Evolutionary conservation across 2,113 vertebrate species (phyloP).

Genomic region (Oreotrochilus melanogaster): DNA sequence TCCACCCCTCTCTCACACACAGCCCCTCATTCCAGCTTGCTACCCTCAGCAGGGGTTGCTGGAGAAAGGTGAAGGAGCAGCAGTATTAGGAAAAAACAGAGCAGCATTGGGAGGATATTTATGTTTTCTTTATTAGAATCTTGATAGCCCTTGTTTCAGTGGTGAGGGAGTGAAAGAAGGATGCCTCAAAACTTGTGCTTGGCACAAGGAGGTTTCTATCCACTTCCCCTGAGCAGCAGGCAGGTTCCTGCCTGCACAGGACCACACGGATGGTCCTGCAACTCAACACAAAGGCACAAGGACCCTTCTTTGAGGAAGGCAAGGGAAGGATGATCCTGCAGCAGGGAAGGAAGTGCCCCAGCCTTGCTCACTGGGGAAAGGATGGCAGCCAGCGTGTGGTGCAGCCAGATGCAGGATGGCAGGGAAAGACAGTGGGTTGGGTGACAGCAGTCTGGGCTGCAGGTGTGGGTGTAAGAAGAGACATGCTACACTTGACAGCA

Average conservation of each 20-base stretch:
- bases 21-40: not conserved
- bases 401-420: not conserved
- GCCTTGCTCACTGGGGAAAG: not conserved
- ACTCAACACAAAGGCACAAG: not conserved
- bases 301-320: not conserved
- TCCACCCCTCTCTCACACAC: not conserved
- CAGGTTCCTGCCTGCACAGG: not conserved
- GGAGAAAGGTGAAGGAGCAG: not conserved
- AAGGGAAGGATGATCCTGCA: fast-evolving
- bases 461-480: conserved; percentile 53
- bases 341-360: not conserved
- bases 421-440: not conserved
- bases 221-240: not conserved
- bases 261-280: fast-evolving
- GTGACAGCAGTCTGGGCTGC: conserved; percentile 48
- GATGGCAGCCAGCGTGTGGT: not conserved
- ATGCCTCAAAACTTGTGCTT: not conserved
- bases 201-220: not conserved
- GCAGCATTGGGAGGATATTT: not conserved
- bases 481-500: conserved; percentile 24
- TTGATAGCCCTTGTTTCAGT: not conserved
- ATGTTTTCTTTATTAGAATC: not conserved
- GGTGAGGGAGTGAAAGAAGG: not conserved
- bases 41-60: not conserved
- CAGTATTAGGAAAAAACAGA: not conserved